Evolutionary conservation across 2,113 vertebrate species (phyloP), one percentile per base, ranked within the genome.

Genomic region (Smithornis capensis): DNA sequence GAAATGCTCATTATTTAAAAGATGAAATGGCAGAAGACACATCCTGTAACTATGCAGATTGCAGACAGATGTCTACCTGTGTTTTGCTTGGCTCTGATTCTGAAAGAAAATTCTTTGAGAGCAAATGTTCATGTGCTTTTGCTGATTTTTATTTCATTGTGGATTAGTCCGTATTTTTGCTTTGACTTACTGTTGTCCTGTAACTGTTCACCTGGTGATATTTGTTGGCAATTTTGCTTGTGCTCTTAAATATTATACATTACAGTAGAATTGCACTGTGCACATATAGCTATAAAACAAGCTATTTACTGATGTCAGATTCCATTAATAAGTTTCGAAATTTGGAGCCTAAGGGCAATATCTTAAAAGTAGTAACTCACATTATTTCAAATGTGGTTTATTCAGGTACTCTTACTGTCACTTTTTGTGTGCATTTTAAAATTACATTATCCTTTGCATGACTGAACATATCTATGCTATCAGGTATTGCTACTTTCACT

Each of bases 51-150:
- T 38, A 56, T 12, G 23, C 88, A 64, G 79, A 76, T 6, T 90
- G 75, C 44, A 93, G 78, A 74, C 85, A 95, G 85, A 77, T 88
- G 59, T 79, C 90, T 88, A 90, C 88, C 63, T 94, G 75, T 60
- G 31, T 74, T 94, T 83, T 82, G 23, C 70, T 90, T 94, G 75
- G 83, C 71, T 95, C 47, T 63, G 74, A 83, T 78, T 60, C 44
- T 63, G 44, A 86, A 93, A 88, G 53, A 80, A 55, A 74, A 74
- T 90, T 93, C 87, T 87, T 91, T 0, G 0, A 92, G 38, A 85
- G 55, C 53, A 76, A 71, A 83, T 40, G 33, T 59, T 63, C 42
- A 70, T 37, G 24, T 47, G 16, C 53, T 83, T 56, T 47, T 60
- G 64, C 37, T 71, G 86, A 23, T 63, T 85, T 85, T 80, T 91